These are phyloP conservation scores for Ahaetulla prasina DNA, from an alignment of 2,113 vertebrate species.

Conservation along the genomic window DNA sequence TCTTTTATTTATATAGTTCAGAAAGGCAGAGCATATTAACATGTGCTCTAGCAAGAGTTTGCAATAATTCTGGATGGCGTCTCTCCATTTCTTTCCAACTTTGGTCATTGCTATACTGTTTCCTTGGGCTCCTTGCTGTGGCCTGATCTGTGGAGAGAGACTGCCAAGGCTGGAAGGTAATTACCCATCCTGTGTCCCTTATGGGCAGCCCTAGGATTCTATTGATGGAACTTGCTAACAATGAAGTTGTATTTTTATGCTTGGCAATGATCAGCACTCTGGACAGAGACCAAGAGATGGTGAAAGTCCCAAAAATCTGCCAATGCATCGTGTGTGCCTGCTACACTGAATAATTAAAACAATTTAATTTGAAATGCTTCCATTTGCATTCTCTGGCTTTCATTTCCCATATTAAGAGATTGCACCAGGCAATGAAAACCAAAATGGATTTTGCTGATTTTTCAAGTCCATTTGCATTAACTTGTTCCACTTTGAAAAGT, in stretches of 20 bases:
- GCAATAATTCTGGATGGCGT: neutral
- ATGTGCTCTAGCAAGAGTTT: neutral
- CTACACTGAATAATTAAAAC: neutral
- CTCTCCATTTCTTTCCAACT: neutral
- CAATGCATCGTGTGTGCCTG: neutral
- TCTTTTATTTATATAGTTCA: neutral
- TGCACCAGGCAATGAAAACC: neutral
- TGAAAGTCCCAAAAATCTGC: constrained; percentile 16
- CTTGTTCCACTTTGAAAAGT: neutral
- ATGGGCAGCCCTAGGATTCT: neutral
- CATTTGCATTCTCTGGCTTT: neutral
- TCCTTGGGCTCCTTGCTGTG: neutral
- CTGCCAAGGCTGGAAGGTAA: neutral
- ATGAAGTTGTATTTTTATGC: constrained; percentile 5
- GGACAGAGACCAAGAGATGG: neutral
- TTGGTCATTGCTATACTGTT: neutral
- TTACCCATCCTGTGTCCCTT: neutral
- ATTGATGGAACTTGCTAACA: neutral
- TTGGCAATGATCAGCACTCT: neutral
- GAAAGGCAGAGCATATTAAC: neutral
- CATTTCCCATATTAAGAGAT: neutral
- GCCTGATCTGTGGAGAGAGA: neutral
- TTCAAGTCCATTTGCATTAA: neutral
- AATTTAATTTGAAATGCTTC: constrained; percentile 5
- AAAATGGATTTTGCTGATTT: neutral